Base-by-base conservation (phyloP, 2,888 invertebrate genomes). In the Tiphia femorata region DNA sequence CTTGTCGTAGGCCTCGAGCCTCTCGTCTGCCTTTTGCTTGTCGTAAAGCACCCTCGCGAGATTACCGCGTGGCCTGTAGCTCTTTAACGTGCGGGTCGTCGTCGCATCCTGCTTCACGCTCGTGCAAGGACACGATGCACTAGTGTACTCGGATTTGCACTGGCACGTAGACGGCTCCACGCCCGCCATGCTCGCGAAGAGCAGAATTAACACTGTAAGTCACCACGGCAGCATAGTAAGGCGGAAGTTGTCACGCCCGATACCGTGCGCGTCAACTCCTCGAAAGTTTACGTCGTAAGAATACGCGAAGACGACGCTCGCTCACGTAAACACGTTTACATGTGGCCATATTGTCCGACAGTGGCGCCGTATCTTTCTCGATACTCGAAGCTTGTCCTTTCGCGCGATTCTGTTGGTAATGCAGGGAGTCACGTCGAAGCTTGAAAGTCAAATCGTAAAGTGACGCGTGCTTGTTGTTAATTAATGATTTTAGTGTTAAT, bases 21-120 rank as follows among this genome's bases (percentile, higher is more conserved):
- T 87, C 76, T 89, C 87, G 82, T 93, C 92, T 74, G 89, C 89
- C 65, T 87, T 84, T 73, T 91, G 90, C 81, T 92, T 92, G 72
- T 91, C 89, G 84, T 91, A 91, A 46, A 92, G 83, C 41, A 91
- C 87, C 74, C 91, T 85, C 47, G 92, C 92, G 62, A 93, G 84
- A 47, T 90, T 89, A 67, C 92, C 90, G 74, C 91, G 86, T 42
- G 92, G 91, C 64, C 90, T 85, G 80, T 89, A 91, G 59, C 58
- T 68, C 43, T 71, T 68, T 5, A 75, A 52, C 27, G 62, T 55
- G 20, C 70, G 56, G 16, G 56, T 57, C 35, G 48, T 51, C 19
- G 43, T 8, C 17, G 42, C 41, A 27, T 69, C 49, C 47, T 48
- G 46, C 37, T 25, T 56, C 58, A 60, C 48, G n/a, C n/a, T n/a